Evolutionary conservation across 53 echinoderm and acorn worm genomes (phyloP).

Genomic region (Mesocentrotus franciscanus): DNA sequence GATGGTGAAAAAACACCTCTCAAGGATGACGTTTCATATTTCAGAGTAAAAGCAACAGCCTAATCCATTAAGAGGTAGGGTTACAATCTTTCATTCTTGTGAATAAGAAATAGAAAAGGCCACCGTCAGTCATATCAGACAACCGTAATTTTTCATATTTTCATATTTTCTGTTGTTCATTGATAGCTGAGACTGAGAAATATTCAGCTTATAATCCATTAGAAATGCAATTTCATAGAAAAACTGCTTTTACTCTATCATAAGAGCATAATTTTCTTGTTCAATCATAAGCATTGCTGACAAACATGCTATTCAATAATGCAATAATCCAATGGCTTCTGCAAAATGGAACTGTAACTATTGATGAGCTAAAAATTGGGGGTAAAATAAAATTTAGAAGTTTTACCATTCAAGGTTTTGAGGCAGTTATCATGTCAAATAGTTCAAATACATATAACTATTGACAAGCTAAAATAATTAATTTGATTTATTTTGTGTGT

Average conservation of each 20-base stretch:
- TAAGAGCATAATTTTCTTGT: too few relatives aligned
- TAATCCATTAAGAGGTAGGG: constrained; percentile 43
- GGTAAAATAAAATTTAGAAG: too few relatives aligned
- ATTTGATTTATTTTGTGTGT: too few relatives aligned
- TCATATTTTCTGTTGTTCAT: neutral
- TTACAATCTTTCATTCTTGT: constrained; percentile 8
- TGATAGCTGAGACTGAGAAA: neutral
- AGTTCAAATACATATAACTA: too few relatives aligned
- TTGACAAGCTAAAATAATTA: too few relatives aligned
- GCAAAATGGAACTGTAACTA: too few relatives aligned
- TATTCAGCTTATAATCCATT: neutral
- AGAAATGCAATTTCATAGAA: neutral
- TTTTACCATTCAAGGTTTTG: too few relatives aligned
- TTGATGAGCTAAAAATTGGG: too few relatives aligned
- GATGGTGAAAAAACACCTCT: constrained; percentile 35
- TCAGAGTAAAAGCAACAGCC: constrained; percentile 32
- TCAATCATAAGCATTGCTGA: too few relatives aligned
- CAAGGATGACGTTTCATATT: constrained; percentile 14
- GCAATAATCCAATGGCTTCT: too few relatives aligned
- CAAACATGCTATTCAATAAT: too few relatives aligned
- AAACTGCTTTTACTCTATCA: neutral
- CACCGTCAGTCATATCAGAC: neutral
- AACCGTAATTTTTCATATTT: neutral
- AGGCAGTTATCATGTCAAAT: too few relatives aligned
- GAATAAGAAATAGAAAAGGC: neutral